These are phyloP conservation scores for Hypomecis punctinalis DNA, from an alignment of 2,888 invertebrate species.

Conservation along the genomic window DNA sequence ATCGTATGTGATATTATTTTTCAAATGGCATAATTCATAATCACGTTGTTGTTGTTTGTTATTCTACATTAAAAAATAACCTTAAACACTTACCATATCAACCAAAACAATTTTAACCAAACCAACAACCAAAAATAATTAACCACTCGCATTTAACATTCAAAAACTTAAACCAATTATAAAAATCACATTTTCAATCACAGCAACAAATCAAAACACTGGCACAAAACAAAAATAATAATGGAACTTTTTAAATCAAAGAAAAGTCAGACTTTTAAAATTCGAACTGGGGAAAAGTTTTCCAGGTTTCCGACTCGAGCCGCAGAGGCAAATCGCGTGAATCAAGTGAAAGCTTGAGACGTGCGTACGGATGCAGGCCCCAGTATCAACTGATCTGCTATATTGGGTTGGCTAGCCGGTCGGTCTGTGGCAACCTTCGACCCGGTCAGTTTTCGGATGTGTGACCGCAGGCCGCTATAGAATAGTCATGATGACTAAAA, in stretches of 20 bases:
- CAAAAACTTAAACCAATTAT: neutral
- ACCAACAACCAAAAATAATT: neutral
- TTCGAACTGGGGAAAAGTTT: constrained; percentile 19
- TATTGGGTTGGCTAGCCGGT: neutral
- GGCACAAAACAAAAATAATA: constrained; percentile 13
- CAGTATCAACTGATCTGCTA: constrained; percentile 60
- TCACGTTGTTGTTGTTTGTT: no score
- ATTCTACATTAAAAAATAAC: no score
- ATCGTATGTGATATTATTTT: no score
- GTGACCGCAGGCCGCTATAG: neutral
- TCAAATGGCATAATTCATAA: no score
- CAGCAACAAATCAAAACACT: constrained; percentile 10
- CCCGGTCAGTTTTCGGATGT: constrained; percentile 3
- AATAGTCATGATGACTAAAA: no score
- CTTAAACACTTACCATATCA: neutral
- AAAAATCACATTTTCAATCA: neutral
- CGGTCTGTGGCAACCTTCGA: constrained; percentile 3
- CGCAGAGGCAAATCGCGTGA: neutral
- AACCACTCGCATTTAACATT: neutral
- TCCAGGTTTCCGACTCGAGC: neutral
- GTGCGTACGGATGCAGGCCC: constrained; percentile 51
- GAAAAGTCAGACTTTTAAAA: neutral
- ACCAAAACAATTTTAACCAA: neutral
- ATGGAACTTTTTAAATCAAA: neutral
- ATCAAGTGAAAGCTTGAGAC: constrained; percentile 26